Conservation (phyloP, 2,113 vertebrate species). For the Nothoprocta pentlandii region DNA sequence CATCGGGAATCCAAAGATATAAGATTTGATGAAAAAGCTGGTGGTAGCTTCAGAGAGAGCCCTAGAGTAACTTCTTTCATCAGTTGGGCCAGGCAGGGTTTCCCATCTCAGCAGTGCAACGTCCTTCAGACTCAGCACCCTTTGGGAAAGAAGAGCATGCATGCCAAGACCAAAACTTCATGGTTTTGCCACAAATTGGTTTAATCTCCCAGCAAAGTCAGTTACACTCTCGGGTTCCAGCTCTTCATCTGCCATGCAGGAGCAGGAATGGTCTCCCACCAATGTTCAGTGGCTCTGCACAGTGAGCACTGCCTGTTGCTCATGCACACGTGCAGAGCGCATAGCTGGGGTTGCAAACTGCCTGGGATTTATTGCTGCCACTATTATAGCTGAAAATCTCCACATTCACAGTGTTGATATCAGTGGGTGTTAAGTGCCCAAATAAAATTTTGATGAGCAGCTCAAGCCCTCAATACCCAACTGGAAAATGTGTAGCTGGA, state of each 20-base stretch:
- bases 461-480: rapidly evolving
- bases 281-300: rapidly evolving
- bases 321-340: too few species aligned
- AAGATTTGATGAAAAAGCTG: not conserved
- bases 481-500: rapidly evolving
- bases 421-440: too few species aligned
- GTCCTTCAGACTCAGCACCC: rapidly evolving
- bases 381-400: not conserved
- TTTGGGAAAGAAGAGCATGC: not conserved
- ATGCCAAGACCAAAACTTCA: not conserved
- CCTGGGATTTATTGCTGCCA: not conserved
- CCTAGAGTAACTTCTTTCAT: not conserved
- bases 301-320: not conserved
- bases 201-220: not conserved
- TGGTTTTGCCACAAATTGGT: not conserved
- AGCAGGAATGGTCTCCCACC: not conserved
- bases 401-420: not conserved
- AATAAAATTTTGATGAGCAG: not conserved
- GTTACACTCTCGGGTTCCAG: not conserved
- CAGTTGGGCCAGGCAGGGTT: too few species aligned
- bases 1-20: not conserved
- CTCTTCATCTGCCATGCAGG: not conserved
- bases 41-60: not conserved
- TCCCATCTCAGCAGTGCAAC: rapidly evolving
- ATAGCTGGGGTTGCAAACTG: not conserved